phyloP scores from a whole-genome alignment of 2,113 vertebrate species.

The Phocoena phocoena region DNA sequence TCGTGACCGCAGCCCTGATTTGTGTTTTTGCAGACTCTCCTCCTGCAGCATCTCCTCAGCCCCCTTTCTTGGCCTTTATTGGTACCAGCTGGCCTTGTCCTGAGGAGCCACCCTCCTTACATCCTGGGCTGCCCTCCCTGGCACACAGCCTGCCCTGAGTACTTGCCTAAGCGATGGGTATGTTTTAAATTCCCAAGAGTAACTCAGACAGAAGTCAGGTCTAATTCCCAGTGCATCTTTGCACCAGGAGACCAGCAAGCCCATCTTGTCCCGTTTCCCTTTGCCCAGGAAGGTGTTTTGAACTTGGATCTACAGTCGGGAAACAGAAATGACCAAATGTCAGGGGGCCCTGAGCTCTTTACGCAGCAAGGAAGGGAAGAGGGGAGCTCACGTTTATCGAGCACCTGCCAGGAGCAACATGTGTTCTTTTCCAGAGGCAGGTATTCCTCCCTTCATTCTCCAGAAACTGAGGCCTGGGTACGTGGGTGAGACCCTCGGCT shows the following conservation, averaged over 20 bases:
- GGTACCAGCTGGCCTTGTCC: not conserved
- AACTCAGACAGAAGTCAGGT: not conserved
- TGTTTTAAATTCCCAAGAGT: not conserved
- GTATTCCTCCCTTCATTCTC: not conserved
- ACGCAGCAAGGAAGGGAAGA: not conserved
- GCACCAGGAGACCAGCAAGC: not conserved
- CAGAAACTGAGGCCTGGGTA: not conserved
- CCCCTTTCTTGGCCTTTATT: not conserved
- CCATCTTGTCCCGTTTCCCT: not conserved
- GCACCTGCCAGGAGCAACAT: not conserved
- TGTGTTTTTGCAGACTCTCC: not conserved
- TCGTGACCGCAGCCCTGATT: not conserved
- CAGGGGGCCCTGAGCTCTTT: not conserved
- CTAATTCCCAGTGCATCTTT: not conserved
- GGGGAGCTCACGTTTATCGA: not conserved
- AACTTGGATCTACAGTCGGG: not conserved
- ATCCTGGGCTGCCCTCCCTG: not conserved
- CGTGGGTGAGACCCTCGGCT: not conserved
- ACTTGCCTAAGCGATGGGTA: not conserved
- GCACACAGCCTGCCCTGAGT: not conserved
- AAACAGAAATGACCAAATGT: not conserved
- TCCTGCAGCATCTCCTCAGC: not conserved
- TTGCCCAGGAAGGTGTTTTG: not conserved
- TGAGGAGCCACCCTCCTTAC: not conserved
- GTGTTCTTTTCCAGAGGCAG: not conserved